Evolutionary conservation across 2,797 vertebrate species (phyloP).

Genomic region (Todus mexicanus): DNA sequence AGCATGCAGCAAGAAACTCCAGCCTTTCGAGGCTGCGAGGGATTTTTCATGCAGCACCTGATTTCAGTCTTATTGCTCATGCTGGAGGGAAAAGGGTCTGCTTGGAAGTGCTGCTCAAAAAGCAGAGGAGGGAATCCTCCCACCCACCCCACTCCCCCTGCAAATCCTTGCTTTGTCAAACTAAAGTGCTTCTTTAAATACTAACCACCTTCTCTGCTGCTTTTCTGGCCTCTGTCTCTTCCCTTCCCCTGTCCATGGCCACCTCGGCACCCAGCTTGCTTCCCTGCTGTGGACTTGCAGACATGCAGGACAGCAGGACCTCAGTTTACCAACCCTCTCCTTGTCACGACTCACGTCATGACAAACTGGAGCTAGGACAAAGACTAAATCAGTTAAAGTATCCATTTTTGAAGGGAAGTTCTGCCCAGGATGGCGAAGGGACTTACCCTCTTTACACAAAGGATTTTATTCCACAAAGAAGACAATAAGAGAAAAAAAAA

Average conservation of each 20-base stretch:
- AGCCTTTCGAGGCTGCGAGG: not conserved
- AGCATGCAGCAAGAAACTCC: not conserved
- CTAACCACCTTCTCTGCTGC: not conserved
- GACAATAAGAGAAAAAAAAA: not conserved
- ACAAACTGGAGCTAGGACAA: not conserved
- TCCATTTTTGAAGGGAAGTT: not conserved
- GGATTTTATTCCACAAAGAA: not conserved
- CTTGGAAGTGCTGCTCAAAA: not conserved
- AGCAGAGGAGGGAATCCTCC: accelerated
- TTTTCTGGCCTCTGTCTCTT: not conserved
- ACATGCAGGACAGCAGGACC: not conserved
- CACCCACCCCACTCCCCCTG: too few relatives aligned
- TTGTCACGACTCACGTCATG: not conserved
- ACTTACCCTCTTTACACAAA: not conserved
- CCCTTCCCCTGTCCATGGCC: not conserved
- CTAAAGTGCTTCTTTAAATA: not conserved
- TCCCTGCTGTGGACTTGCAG: not conserved
- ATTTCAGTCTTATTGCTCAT: not conserved
- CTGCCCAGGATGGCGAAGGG: too few relatives aligned
- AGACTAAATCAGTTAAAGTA: not conserved
- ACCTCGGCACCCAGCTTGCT: not conserved
- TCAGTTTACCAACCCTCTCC: not conserved
- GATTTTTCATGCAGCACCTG: not conserved
- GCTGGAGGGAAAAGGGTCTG: not conserved
- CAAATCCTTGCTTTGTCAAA: not conserved